Evolutionary conservation across 2,888 invertebrate genomes (phyloP).

Genomic region (Athripsodes cinereus): DNA sequence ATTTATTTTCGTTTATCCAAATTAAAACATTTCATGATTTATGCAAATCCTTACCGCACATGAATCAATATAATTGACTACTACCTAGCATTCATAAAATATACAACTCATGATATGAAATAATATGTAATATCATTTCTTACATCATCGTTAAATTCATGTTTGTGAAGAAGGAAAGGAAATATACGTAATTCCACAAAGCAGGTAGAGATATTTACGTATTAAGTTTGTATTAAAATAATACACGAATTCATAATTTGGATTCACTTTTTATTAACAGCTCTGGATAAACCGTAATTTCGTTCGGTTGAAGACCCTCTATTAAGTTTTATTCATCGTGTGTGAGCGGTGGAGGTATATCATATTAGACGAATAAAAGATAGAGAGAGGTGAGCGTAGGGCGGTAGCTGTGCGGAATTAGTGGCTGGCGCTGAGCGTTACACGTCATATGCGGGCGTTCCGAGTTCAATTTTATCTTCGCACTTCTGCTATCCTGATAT

Average conservation of each 20-base stretch:
- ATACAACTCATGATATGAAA: too few relatives aligned
- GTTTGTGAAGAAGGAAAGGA: too few relatives aligned
- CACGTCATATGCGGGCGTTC: slow-evolving; percentile 10
- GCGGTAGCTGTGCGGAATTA: slow-evolving; percentile 25
- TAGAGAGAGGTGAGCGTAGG: slow-evolving; percentile 22
- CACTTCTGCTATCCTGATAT: slow-evolving; percentile 12
- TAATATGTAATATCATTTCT: too few relatives aligned
- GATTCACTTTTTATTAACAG: slow-evolving; percentile 1
- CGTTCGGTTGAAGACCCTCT: slow-evolving; percentile 4
- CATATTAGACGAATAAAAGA: slow-evolving; percentile 4
- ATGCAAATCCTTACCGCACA: too few relatives aligned
- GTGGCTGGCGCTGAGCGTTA: slow-evolving; percentile 17
- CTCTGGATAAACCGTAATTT: neutral
- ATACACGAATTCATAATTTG: neutral
- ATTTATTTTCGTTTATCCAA: too few relatives aligned
- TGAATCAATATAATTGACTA: too few relatives aligned
- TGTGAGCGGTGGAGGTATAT: neutral
- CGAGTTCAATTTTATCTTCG: slow-evolving; percentile 13
- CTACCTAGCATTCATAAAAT: too few relatives aligned
- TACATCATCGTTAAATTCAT: too few relatives aligned
- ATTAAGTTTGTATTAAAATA: neutral
- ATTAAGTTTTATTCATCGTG: slow-evolving; percentile 5
- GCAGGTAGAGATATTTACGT: too few relatives aligned
- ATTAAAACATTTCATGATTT: too few relatives aligned
- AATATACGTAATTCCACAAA: too few relatives aligned